Percentiles rank a stretch among this genome's conserved stretches.
Conservation (phyloP, 2,113 vertebrate species). For the Callocephalon fimbriatum region DNA sequence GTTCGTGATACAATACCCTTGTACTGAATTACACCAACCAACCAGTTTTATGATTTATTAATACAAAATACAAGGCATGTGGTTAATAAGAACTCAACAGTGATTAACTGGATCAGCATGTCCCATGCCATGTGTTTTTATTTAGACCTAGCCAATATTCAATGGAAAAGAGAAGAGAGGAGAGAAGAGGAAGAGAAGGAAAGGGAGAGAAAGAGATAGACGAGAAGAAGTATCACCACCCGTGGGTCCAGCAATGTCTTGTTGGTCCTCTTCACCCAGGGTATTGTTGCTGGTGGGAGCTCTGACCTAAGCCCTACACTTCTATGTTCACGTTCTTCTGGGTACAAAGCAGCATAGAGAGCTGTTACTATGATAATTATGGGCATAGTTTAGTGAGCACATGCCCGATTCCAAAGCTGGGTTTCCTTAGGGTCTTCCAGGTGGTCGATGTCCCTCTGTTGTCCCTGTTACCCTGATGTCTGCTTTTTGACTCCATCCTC, state of each 20-base stretch:
- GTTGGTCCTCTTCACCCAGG: neutral
- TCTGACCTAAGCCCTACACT: neutral
- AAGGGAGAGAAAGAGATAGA: too few species aligned
- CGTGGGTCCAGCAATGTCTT: neutral
- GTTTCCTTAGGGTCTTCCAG: neutral
- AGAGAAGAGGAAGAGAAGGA: too few species aligned
- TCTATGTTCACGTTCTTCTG: neutral
- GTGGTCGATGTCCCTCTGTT: neutral
- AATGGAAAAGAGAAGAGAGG: neutral
- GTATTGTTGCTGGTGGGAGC: neutral
- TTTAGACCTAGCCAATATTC: neutral
- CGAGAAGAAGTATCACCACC: neutral
- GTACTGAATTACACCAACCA: neutral
- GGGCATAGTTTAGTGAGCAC: neutral
- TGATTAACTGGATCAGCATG: too few species aligned
- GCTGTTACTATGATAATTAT: neutral
- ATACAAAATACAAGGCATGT: neutral
- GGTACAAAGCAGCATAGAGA: neutral
- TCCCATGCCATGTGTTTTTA: neutral
- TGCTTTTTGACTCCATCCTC: neutral
- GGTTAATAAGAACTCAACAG: neutral
- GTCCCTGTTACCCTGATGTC: neutral
- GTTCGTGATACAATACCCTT: neutral
- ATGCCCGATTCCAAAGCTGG: neutral
- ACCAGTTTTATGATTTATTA: neutral